Base-by-base conservation (phyloP, 2,797 vertebrate genomes). In the Pelobates cultripes region DNA sequence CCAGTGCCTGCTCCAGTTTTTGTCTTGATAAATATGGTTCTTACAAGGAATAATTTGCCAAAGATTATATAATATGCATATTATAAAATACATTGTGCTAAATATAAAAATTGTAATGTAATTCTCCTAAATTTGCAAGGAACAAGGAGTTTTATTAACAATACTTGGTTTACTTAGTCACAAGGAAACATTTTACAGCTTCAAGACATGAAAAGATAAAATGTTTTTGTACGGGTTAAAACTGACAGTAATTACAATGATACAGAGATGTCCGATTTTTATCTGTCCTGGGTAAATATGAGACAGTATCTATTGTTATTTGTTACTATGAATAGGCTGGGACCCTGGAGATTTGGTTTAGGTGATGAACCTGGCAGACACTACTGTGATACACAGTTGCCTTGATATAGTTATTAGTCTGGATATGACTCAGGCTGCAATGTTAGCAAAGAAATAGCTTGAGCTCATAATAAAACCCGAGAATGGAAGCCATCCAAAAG, bases 401-500 rank as follows among this genome's bases (percentile, higher is more conserved):
- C 66, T 40, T 84, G 69, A 71, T 84, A 71, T 57, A 75, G 43
- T 44, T 71, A 74, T 70, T 74, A 66, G 9, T 70, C 43, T 79
- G 76, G 66, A 51, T 69, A 63, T 53, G 53, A 84, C 41, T 75
- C 70, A 78, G 53, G 9, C 41, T 43, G 40, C 41, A 3, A 53
- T 5, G 42, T 61, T 75, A 77, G 75, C 60, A 73, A 73, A 70
- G 71, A 77, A 43, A 42, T n/a, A 61, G 68, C 55, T 41, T 2
- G 43, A n/a, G 44, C 28, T 15, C 44, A 70, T 47, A 4, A 75
- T 42, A n/a, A 43, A 43, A 77, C 67, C n/a, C 41, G 40, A 41
- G 45, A 67, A 68, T 67, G 78, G 63, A 40, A 15, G 14, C 8
- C 13, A 42, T 68, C 70, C 70, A 68, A 74, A 28, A 64, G 15